These are phyloP conservation scores for Tipula lateralis DNA, from an alignment of 2,888 invertebrate genomes.

Conservation along the genomic window DNA sequence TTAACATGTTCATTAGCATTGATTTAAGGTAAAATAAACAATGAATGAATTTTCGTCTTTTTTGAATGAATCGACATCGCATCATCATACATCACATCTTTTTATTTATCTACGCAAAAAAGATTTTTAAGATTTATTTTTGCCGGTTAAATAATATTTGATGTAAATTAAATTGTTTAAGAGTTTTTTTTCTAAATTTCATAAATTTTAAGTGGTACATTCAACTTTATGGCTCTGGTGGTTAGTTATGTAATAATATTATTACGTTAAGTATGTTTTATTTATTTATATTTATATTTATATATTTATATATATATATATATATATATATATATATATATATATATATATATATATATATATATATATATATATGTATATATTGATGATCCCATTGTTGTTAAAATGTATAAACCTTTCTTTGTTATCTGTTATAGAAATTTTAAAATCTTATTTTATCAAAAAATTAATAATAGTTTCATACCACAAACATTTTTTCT, in stretches of 20 bases:
- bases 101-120: background rate
- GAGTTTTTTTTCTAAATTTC: background rate
- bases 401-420: background rate
- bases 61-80: background rate
- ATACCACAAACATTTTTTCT: background rate
- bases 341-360: too few species aligned
- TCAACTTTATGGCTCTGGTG: background rate
- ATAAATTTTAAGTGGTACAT: background rate
- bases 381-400: background rate
- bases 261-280: background rate
- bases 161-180: conserved; percentile 6
- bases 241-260: background rate
- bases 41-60: background rate
- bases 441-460: background rate
- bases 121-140: background rate
- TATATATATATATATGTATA: background rate
- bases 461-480: background rate
- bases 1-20: background rate
- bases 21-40: background rate
- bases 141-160: conserved; percentile 1
- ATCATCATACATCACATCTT: background rate
- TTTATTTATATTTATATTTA: too few species aligned
- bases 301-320: too few species aligned
- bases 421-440: background rate
- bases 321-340: too few species aligned